phyloP scores from a whole-genome alignment of 2,888 invertebrate genomes.

The Drosophila cracens region DNA sequence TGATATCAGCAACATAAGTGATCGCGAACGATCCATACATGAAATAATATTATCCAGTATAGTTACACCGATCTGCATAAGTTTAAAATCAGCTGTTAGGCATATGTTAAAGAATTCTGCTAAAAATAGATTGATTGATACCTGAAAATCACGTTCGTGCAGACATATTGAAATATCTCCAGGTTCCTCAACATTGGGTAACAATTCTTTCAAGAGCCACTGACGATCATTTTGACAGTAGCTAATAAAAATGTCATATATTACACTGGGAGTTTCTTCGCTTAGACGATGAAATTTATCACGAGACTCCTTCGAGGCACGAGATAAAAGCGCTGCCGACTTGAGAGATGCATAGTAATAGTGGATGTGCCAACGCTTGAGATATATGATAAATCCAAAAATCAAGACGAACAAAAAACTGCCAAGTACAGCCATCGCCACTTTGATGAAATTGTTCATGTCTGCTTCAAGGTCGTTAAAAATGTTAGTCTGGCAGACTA shows the following conservation, averaged over 20 bases:
- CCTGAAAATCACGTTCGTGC: constrained; percentile 90
- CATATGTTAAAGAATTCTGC: not conserved
- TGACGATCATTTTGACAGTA: constrained; percentile 88
- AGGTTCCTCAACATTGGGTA: constrained; percentile 88
- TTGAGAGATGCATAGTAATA: constrained; percentile 87
- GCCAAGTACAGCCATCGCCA: constrained; percentile 58
- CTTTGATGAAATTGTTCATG: constrained; percentile 57
- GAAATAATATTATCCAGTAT: constrained; percentile 90
- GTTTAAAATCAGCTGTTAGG: not conserved
- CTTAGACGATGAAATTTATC: constrained; percentile 69
- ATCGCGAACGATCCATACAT: constrained; percentile 89
- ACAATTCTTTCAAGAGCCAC: constrained; percentile 88
- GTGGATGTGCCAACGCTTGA: constrained; percentile 87
- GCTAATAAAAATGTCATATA: constrained; percentile 90
- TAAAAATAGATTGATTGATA: constrained; percentile 70
- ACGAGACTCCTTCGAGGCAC: constrained; percentile 85
- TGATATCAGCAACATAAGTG: constrained; percentile 88
- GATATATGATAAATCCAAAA: constrained; percentile 81
- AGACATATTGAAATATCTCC: constrained; percentile 88
- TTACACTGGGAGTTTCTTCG: constrained; percentile 74
- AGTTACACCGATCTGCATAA: constrained; percentile 87
- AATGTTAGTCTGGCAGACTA: constrained; percentile 63
- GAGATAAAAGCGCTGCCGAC: constrained; percentile 86
- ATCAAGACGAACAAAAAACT: constrained; percentile 55
- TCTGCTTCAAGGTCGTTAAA: constrained; percentile 42